Conservation (phyloP, 2,888 invertebrate species). For the Synanthedon andrenaeformis region DNA sequence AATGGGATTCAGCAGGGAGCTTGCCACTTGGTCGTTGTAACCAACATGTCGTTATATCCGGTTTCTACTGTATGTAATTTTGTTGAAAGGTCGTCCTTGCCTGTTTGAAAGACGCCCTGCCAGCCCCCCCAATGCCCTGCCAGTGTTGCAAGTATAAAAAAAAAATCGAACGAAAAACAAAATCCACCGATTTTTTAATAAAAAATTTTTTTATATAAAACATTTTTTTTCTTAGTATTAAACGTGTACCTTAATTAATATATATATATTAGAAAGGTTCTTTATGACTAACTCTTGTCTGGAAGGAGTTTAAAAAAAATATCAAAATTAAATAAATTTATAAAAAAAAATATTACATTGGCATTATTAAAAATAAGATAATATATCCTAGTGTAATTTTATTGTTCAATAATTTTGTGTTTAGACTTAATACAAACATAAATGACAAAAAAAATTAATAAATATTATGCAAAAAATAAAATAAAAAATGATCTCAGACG, state of each 20-base stretch:
- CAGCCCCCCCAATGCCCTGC: no score
- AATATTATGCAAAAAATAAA: slow-evolving; percentile 39
- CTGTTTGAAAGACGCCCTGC: no score
- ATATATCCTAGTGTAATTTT: slow-evolving; percentile 17
- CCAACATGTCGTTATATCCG: no score
- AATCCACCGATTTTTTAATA: slow-evolving; percentile 30
- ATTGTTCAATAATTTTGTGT: slow-evolving; percentile 19
- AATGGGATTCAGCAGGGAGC: no score
- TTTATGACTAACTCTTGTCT: slow-evolving; percentile 16
- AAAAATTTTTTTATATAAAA: no score
- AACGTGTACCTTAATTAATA: background rate
- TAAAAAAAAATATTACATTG: slow-evolving; percentile 11
- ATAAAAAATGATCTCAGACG: slow-evolving; percentile 49
- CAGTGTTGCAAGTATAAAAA: background rate
- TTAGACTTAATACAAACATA: slow-evolving; percentile 27
- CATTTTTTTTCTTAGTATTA: no score
- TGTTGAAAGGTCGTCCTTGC: no score
- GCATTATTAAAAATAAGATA: slow-evolving; percentile 8
- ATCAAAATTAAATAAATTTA: slow-evolving; percentile 7
- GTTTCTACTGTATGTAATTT: no score
- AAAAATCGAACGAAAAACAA: slow-evolving; percentile 15
- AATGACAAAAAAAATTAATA: slow-evolving; percentile 49
- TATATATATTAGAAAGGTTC: slow-evolving; percentile 6
- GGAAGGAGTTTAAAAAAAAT: slow-evolving; percentile 9
- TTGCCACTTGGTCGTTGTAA: no score